Conservation (phyloP, 2,113 vertebrate genomes). For the Reinhardtius hippoglossoides region DNA sequence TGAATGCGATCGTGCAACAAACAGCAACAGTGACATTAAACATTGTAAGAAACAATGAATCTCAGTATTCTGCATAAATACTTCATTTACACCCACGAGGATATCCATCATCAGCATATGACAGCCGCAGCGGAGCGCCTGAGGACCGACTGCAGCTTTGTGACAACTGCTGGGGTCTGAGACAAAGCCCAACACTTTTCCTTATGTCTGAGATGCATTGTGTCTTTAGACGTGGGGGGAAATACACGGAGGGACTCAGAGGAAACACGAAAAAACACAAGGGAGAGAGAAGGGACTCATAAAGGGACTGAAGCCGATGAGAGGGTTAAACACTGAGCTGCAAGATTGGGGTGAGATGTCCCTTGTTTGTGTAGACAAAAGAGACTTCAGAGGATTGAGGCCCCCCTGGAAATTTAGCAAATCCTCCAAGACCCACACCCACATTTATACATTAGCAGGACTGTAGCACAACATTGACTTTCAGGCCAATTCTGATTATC, state of each 20-base stretch:
- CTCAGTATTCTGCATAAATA: slow-evolving; percentile 4
- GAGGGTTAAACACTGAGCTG: neutral
- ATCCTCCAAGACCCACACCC: no score
- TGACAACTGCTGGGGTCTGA: neutral
- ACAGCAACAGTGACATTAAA: neutral
- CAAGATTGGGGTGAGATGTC: no score
- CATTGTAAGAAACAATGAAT: neutral
- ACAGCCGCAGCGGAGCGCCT: neutral
- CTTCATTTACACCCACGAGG: neutral
- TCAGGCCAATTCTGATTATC: no score
- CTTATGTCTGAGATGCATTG: neutral
- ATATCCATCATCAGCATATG: neutral
- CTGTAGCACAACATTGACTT: no score
- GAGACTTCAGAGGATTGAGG: no score
- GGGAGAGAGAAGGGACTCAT: neutral
- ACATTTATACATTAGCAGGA: no score
- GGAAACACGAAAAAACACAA: no score
- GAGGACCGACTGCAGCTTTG: neutral
- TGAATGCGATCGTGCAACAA: neutral
- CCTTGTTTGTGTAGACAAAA: no score
- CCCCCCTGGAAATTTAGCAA: no score
- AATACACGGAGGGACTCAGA: neutral
- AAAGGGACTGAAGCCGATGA: neutral
- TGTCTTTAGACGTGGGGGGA: neutral
- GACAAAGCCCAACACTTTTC: neutral